These are phyloP conservation scores for Clostera curtula DNA, from an alignment of 2,888 invertebrate genomes.

Conservation along the genomic window DNA sequence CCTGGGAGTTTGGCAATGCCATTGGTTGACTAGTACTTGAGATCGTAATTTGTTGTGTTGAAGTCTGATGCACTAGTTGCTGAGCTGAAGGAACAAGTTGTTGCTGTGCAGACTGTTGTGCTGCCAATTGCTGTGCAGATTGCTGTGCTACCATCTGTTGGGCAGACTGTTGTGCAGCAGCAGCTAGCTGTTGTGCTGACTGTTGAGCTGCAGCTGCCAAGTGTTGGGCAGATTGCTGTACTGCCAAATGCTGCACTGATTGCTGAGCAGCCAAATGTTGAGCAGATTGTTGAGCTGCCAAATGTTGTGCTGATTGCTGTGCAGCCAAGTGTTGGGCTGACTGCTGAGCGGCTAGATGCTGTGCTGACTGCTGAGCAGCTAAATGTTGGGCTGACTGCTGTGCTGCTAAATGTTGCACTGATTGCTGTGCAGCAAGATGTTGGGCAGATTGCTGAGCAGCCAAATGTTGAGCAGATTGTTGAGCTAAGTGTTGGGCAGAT, in stretches of 20 bases:
- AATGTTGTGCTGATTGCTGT: slow-evolving; percentile 40
- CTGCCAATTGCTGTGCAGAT: slow-evolving; percentile 54
- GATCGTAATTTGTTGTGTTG: slow-evolving; percentile 66
- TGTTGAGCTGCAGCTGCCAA: slow-evolving; percentile 46
- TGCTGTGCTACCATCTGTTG: slow-evolving; percentile 46
- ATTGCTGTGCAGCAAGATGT: slow-evolving; percentile 44
- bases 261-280: slow-evolving; percentile 38
- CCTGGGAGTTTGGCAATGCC: slow-evolving; percentile 61
- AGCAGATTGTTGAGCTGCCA: slow-evolving; percentile 35
- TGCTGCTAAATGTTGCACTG: slow-evolving; percentile 45
- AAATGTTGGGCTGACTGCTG: slow-evolving; percentile 55
- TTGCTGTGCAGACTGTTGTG: slow-evolving; percentile 60
- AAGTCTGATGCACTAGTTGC: slow-evolving; percentile 62
- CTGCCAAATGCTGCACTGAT: slow-evolving; percentile 33
- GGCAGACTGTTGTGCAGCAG: slow-evolving; percentile 42
- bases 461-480: slow-evolving; percentile 22
- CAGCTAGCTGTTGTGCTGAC: slow-evolving; percentile 48
- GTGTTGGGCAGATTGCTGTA: slow-evolving; percentile 49
- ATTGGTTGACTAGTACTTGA: slow-evolving; percentile 67
- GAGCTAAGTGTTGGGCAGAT: slow-evolving; percentile 32
- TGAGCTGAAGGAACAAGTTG: slow-evolving; percentile 55
- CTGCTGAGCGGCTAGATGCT: slow-evolving; percentile 42
- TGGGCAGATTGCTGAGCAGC: slow-evolving; percentile 41
- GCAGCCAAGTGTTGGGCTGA: slow-evolving; percentile 42
- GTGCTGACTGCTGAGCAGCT: slow-evolving; percentile 51